Evolutionary conservation across 2,888 invertebrate genomes (phyloP).

Genomic region (Drosophila anceps): DNA sequence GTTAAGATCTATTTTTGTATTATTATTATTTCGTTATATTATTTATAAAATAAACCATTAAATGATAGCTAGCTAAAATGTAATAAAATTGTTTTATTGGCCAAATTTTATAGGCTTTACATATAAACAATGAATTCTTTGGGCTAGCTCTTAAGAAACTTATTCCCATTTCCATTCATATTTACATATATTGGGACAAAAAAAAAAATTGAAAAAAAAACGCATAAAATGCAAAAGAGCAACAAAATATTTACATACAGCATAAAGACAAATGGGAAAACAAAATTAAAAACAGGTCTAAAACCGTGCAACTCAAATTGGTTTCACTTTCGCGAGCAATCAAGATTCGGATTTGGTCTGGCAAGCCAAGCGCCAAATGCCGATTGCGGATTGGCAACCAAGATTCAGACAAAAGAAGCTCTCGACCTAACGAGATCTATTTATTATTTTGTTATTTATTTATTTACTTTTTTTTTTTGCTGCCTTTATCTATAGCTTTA

Average conservation of each 20-base stretch:
- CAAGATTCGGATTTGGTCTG: constrained; percentile 8
- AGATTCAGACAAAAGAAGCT: constrained; percentile 21
- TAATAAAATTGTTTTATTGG: neutral
- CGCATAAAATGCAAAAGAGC: neutral
- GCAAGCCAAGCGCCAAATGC: constrained; percentile 1
- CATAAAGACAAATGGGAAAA: neutral
- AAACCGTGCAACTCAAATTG: constrained; percentile 20
- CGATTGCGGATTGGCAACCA: constrained; percentile 1
- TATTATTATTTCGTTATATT: neutral
- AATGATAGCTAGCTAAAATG: no score
- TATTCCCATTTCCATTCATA: neutral
- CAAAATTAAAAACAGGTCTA: constrained; percentile 28
- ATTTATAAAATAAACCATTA: no score
- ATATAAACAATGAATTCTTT: neutral
- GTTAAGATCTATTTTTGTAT: neutral
- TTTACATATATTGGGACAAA: no score
- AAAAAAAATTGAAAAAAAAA: neutral
- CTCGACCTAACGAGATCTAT: neutral
- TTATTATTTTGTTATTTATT: neutral
- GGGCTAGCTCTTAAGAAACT: neutral
- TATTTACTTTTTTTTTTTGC: neutral
- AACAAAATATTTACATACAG: constrained; percentile 17
- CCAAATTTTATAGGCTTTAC: neutral
- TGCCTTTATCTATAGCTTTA: constrained; percentile 10
- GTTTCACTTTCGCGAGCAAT: constrained; percentile 46